These are phyloP conservation scores for Oxyura jamaicensis DNA, from an alignment of 2,113 vertebrate genomes.

Conservation along the genomic window DNA sequence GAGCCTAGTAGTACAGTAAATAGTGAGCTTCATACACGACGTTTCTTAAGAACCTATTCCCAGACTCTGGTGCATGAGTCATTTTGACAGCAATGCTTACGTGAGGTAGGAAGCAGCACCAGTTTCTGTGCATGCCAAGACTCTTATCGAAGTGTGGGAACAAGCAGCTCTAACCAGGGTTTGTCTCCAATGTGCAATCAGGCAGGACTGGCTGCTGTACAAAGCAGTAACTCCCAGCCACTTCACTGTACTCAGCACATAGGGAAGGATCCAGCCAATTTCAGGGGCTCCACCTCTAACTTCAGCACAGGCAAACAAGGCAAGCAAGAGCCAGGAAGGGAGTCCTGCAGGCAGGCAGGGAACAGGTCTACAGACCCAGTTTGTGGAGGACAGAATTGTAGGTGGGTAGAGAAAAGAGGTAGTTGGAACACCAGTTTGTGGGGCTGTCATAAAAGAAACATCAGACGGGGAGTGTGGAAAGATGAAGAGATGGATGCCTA, in stretches of 20 bases:
- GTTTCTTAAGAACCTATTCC: neutral
- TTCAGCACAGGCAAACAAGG: neutral
- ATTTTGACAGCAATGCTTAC: neutral
- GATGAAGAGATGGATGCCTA: neutral
- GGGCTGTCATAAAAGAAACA: neutral
- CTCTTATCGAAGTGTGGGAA: neutral
- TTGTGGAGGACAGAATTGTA: neutral
- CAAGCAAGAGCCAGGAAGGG: neutral
- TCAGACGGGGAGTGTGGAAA: neutral
- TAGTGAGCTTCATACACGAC: neutral
- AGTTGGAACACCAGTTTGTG: neutral
- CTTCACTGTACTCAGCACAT: neutral
- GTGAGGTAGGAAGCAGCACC: neutral
- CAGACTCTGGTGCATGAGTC: neutral
- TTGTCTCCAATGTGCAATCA: neutral
- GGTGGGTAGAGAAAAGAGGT: neutral
- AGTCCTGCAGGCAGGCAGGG: accelerated
- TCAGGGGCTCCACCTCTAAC: neutral
- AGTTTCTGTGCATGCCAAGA: accelerated
- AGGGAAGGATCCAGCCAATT: neutral
- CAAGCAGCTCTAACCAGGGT: neutral
- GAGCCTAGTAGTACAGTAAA: neutral
- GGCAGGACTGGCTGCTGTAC: neutral
- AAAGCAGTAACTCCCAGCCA: accelerated
- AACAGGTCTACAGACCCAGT: neutral